A percentile compares a stretch with the other conserved stretches of the same genome.
These are phyloP conservation scores for Labeo catla DNA, from an alignment of 2,113 vertebrate genomes.

Conservation along the genomic window DNA sequence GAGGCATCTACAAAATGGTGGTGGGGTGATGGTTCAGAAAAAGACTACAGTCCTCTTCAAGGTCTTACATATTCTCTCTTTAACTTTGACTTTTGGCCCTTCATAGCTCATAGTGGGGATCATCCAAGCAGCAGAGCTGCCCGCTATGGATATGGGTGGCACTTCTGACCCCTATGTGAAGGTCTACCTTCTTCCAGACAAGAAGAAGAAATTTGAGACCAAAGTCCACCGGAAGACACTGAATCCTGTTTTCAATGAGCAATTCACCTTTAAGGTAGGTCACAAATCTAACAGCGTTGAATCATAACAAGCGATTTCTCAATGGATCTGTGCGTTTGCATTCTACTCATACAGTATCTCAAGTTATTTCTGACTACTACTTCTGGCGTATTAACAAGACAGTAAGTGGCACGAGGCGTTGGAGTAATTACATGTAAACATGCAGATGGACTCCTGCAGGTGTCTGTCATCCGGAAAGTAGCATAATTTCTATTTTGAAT, in stretches of 20 bases:
- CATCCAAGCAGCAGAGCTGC: constrained; percentile 87
- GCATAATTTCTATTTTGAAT: constrained; percentile 2
- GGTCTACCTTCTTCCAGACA: constrained; percentile 90
- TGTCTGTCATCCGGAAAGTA: constrained; percentile 5
- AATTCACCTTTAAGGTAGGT: constrained; percentile 88
- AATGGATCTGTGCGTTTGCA: neutral
- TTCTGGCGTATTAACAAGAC: constrained; percentile 73
- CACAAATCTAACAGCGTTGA: neutral
- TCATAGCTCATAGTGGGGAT: constrained; percentile 82
- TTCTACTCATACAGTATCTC: neutral
- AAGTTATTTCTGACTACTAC: constrained; percentile 23
- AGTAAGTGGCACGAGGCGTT: constrained; percentile 58
- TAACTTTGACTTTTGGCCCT: constrained; percentile 22
- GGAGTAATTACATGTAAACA: constrained; percentile 7
- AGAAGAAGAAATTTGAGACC: constrained; percentile 91
- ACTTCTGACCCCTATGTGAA: constrained; percentile 91
- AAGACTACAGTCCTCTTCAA: neutral
- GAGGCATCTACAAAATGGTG: constrained; percentile 35
- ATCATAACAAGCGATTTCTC: neutral
- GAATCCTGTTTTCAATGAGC: constrained; percentile 88
- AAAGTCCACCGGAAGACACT: constrained; percentile 93
- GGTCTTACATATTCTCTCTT: neutral
- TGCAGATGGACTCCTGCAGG: constrained; percentile 12
- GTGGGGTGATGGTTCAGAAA: constrained; percentile 48
- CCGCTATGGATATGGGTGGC: constrained; percentile 90